phyloP scores from a whole-genome alignment of 2,888 invertebrate genomes.

The Acanthosepion esculentum region DNA sequence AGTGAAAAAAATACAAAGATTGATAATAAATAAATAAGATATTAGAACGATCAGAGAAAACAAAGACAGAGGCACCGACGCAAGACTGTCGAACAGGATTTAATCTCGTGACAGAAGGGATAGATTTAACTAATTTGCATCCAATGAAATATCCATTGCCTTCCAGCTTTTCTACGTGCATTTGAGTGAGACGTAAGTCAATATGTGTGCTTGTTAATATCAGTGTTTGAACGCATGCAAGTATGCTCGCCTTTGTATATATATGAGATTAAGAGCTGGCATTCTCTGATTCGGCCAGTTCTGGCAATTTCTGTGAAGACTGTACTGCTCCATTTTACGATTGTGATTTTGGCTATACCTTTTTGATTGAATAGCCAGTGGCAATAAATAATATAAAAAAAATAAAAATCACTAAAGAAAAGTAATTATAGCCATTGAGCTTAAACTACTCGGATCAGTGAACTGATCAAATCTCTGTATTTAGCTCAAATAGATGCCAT shows the following conservation, averaged over 20 bases:
- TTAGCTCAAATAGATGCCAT: no score
- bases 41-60: not conserved
- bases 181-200: not conserved
- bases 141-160: constrained; percentile 33
- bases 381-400: no score
- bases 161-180: not conserved
- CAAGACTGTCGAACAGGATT: constrained; percentile 1
- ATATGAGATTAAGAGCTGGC: no score
- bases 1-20: not conserved
- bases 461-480: no score
- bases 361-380: not conserved
- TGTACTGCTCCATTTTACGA: no score
- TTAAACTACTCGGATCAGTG: no score
- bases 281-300: no score
- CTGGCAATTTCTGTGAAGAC: no score
- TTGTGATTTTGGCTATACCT: not conserved
- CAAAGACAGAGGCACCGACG: not conserved
- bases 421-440: no score
- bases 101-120: constrained; percentile 22
- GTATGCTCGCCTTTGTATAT: not conserved
- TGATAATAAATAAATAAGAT: not conserved
- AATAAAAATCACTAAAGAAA: no score
- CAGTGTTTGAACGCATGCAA: not conserved
- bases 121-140: constrained; percentile 33
- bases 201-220: not conserved